Conservation (phyloP, 2,113 vertebrate genomes). For the Condylura cristata region DNA sequence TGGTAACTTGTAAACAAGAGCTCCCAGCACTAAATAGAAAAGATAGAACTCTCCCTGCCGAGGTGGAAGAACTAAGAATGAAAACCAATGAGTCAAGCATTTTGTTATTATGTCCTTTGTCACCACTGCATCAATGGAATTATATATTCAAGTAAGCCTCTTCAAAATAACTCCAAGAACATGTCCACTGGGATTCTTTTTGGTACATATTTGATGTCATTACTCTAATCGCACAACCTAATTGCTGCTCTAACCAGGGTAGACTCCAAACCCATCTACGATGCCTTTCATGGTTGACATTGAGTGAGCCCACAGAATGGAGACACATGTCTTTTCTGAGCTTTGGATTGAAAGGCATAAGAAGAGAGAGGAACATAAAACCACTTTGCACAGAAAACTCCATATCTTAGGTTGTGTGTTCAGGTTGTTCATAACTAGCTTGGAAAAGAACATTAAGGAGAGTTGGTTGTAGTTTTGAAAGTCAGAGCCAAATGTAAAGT, state of each 20-base stretch:
- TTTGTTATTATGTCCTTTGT: background rate
- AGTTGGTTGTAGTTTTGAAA: conserved; percentile 9
- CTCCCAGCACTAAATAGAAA: background rate
- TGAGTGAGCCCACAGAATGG: background rate
- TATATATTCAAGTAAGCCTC: background rate
- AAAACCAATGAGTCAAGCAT: background rate
- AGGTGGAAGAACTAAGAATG: background rate
- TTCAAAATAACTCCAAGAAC: background rate
- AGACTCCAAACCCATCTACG: too few relatives aligned
- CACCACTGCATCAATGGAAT: background rate
- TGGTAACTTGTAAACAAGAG: background rate
- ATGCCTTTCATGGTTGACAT: background rate
- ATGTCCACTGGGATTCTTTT: background rate
- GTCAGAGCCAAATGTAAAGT: background rate
- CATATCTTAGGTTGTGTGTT: background rate
- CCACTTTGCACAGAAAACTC: background rate
- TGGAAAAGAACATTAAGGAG: background rate
- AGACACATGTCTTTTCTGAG: background rate
- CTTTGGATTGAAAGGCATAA: background rate
- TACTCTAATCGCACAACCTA: background rate
- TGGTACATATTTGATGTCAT: background rate
- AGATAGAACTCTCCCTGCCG: background rate
- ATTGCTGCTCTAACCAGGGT: background rate
- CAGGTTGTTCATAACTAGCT: background rate
- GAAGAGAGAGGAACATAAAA: background rate